phyloP scores from a whole-genome alignment of 2,888 invertebrate genomes.

The Caenorhabditis macrosperma region DNA sequence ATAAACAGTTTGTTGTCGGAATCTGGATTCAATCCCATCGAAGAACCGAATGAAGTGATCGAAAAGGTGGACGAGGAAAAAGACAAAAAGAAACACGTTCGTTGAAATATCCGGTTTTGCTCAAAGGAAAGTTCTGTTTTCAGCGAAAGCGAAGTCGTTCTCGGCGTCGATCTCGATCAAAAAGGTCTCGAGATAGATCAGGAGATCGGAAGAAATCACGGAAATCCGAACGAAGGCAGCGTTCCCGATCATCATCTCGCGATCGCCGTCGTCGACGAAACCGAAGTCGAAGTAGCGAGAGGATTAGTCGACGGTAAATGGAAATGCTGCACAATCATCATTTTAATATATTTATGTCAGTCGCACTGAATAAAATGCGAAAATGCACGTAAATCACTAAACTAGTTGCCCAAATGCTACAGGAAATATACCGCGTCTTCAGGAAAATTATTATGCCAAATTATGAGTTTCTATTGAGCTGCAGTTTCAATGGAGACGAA shows the following conservation, averaged over 20 bases:
- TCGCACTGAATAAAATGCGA: not conserved
- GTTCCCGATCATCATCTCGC: slow-evolving; percentile 19
- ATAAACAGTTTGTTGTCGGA: slow-evolving; percentile 56
- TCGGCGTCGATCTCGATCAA: slow-evolving; percentile 21
- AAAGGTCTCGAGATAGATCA: slow-evolving; percentile 17
- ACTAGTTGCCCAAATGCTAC: not conserved
- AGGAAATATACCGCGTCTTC: slow-evolving; percentile 33
- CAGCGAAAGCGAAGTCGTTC: slow-evolving; percentile 52
- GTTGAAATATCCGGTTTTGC: not conserved
- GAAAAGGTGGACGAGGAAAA: slow-evolving; percentile 7
- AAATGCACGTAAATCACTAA: not conserved
- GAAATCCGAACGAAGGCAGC: slow-evolving; percentile 10
- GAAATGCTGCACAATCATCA: not conserved
- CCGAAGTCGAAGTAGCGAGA: slow-evolving; percentile 41
- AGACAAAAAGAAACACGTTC: slow-evolving; percentile 47
- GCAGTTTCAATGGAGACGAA: not conserved
- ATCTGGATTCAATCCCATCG: slow-evolving; percentile 45
- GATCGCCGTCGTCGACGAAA: slow-evolving; percentile 39
- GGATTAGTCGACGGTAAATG: slow-evolving; percentile 34
- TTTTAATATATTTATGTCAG: not conserved
- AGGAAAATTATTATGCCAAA: slow-evolving; percentile 29
- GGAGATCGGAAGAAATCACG: slow-evolving; percentile 30
- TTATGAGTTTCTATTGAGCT: slow-evolving; percentile 19
- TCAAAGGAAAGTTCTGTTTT: not conserved
- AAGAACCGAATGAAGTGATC: slow-evolving; percentile 20